These are phyloP conservation scores for Manis crassicaudata DNA, from an alignment of 2,797 vertebrate species.

Conservation along the genomic window DNA sequence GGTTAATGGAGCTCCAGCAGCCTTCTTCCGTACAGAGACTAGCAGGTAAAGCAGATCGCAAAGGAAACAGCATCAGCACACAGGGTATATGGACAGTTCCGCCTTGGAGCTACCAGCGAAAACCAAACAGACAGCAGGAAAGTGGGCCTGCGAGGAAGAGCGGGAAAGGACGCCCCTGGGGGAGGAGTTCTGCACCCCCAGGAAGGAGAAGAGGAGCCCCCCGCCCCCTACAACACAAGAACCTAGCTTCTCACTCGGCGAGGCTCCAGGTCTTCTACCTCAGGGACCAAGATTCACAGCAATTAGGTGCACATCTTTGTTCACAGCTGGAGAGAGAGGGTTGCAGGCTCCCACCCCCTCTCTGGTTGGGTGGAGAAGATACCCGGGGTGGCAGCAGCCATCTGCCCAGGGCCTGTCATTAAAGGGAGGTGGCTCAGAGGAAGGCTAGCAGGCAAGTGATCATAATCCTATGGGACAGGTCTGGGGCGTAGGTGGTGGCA, in stretches of 20 bases:
- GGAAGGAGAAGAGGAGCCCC: background rate
- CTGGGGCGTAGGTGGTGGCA: background rate
- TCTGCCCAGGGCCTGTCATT: background rate
- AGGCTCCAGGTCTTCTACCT: background rate
- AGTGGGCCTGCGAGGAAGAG: background rate
- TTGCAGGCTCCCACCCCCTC: background rate
- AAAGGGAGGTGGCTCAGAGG: background rate
- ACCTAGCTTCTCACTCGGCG: background rate
- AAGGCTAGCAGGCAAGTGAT: background rate
- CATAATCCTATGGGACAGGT: background rate
- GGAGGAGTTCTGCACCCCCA: background rate
- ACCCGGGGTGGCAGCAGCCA: background rate
- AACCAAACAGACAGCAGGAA: background rate
- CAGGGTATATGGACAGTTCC: background rate
- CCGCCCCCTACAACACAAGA: background rate
- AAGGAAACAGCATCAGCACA: background rate
- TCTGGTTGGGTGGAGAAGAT: background rate
- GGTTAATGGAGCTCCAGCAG: background rate
- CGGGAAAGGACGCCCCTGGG: background rate
- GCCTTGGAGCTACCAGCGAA: background rate
- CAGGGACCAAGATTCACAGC: slow-evolving; percentile 53
- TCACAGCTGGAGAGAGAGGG: slow-evolving; percentile 48
- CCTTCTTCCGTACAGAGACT: background rate
- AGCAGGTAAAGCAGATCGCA: background rate
- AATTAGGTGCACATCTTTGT: slow-evolving; percentile 36